Conservation (phyloP, 2,797 vertebrate genomes). For the Agapornis canus region DNA sequence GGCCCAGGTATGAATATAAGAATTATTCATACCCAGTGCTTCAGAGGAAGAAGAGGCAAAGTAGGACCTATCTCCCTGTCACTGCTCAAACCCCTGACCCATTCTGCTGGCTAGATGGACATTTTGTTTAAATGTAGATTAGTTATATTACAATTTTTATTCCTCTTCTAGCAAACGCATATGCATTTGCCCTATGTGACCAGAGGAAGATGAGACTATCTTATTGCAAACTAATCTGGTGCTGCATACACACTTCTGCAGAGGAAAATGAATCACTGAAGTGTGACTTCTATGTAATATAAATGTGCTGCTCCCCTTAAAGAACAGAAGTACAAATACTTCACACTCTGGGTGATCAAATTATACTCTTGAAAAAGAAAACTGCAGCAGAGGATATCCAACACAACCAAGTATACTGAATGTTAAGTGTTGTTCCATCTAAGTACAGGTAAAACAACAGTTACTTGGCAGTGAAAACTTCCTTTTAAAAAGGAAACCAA, state of each 20-base stretch:
- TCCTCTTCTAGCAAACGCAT: constrained; percentile 12
- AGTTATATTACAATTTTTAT: constrained; percentile 27
- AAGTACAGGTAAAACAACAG: constrained; percentile 24
- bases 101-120: neutral
- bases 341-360: constrained; percentile 36
- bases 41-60: neutral
- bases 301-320: constrained; percentile 51
- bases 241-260: constrained; percentile 1
- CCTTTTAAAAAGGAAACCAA: neutral
- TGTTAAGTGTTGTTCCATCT: constrained; percentile 6
- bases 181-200: constrained; percentile 51
- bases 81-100: neutral
- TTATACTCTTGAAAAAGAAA: constrained; percentile 52
- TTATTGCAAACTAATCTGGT: constrained; percentile 56
- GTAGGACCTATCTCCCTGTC: neutral
- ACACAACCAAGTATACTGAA: neutral
- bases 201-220: constrained; percentile 42
- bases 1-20: neutral
- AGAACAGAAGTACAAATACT: constrained; percentile 53
- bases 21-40: neutral
- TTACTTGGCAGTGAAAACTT: constrained; percentile 11
- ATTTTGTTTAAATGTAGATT: constrained; percentile 57
- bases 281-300: constrained; percentile 47
- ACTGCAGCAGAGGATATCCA: neutral
- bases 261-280: constrained; percentile 59